Evolutionary conservation across 2,888 invertebrate genomes (phyloP).

Genomic region (Volucella inflata): DNA sequence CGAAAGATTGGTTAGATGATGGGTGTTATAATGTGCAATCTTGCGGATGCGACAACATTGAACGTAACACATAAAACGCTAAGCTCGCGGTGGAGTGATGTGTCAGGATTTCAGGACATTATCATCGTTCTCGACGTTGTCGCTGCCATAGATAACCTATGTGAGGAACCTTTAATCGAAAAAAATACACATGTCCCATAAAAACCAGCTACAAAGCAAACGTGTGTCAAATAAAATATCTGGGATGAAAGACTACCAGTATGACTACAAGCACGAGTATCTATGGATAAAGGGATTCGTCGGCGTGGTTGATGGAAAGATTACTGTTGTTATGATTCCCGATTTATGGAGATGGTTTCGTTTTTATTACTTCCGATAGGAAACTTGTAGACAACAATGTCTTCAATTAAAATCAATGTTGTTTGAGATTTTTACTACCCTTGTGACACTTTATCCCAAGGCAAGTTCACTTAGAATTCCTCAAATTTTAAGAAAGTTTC

Average conservation of each 20-base stretch:
- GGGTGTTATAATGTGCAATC: conserved; percentile 36
- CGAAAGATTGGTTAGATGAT: conserved; percentile 6
- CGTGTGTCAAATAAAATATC: conserved; percentile 24
- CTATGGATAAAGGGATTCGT: conserved; percentile 7
- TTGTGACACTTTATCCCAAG: no score
- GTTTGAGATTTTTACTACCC: no score
- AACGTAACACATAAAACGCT: conserved; percentile 50
- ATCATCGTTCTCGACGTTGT: not conserved
- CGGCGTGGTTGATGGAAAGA: no score
- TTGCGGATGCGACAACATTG: conserved; percentile 51
- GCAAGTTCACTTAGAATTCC: no score
- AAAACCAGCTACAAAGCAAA: not conserved
- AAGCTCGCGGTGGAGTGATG: conserved; percentile 42
- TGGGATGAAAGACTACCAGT: no score
- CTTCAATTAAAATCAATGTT: no score
- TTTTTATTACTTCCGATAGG: no score
- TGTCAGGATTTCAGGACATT: conserved; percentile 16
- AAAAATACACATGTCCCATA: conserved; percentile 25
- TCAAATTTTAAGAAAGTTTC: no score
- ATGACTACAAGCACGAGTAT: no score
- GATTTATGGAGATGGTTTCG: no score
- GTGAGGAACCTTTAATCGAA: conserved; percentile 39
- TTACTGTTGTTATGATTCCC: no score
- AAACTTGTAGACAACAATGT: no score
- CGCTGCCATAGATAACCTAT: conserved; percentile 34